Evolutionary conservation across 2,888 invertebrate genomes (phyloP), one percentile per base, ranked within the genome.

Genomic region (Ichneumoninae sp.): DNA sequence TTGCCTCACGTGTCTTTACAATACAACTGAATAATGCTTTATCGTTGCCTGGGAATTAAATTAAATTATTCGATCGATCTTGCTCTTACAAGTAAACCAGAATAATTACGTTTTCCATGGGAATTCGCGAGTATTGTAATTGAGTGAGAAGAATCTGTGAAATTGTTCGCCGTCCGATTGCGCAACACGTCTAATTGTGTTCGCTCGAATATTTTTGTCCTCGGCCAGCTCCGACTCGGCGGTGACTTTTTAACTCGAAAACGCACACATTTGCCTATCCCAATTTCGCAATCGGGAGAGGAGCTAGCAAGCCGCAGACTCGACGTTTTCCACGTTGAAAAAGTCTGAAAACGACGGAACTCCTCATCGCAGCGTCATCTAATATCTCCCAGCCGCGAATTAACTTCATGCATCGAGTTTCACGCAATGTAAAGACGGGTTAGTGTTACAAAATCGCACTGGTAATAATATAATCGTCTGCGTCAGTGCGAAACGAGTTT

Each of bases 211-310:
- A 66, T 66, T 50, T 52, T 69, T 13, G 71, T 83, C 81, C 63
- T 68, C 81, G 81, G 73, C 77, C 77, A 71, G 73, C 77, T 81
- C 44, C 44, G 71, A 84, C 54, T 81, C 63, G 69, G 30, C 76
- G 66, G 66, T 22, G 26, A 52, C 65, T 26, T 22, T 83, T 77
- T 54, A 74, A 84, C 83, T 81, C 83, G 73, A 81, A 44, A 69
- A 81, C 16, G 63, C 71, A 80, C 75, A 80, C 80, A 83, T 83
- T 80, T 80, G 71, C 80, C 57, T 76, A 68, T 68, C 40, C 68
- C 30, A 77, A 83, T 81, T 81, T 80, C 83, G 73, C 80, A 83
- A 83, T 76, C 75, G 71, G 60, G 76, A 73, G 80, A 57, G 60
- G 68, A 83, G 71, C 44, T 68, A 69, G 50, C 68, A 78, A 47